Evolutionary conservation across 2,113 vertebrate species (phyloP), one percentile per base, ranked within the genome.

Genomic region (Telmatochromis sp.): DNA sequence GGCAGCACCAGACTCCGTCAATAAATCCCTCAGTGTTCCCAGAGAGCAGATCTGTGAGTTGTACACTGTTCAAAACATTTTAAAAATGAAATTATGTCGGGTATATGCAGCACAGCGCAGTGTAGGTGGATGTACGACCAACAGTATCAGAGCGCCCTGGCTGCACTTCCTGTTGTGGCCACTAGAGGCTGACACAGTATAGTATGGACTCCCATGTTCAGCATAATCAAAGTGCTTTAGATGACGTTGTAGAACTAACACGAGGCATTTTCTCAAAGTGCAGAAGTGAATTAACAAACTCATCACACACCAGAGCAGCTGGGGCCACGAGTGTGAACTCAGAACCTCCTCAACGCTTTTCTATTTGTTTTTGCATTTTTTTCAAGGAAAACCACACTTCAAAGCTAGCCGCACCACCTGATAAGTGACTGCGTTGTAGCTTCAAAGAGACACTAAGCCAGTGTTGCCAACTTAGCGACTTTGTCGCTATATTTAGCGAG

Each of bases 241-340:
- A 60, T 33, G 28, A 35, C 28, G 2, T 12, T n/a, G 31, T 65
- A 35, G 17, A 65, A 35, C 19, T 7, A 65, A n/a, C 10, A 65
- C 6, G 0, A 65, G 10, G 33, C 4, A 63, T n/a, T 63, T 35
- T 63, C 31, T n/a, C 4, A 65, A 65, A 0, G 31, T 12, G 17
- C 31, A 65, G 6, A 60, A 60, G 28, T 31, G 14, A 31, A 10
- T 60, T 60, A 60, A 0, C 57, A 31, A 60, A 60, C 57, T 35
- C 17, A 35, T n/a, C 60, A 3, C 17, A 35, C 9, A 65, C 60
- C 1, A 35, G 31, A 65, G 33, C 9, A 37, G 15, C 17, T n/a
- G 58, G 31, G 58, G 60, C 1, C 60, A 12, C 10, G n/a, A 65
- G 17, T 37, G 60, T 65, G 60, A 63, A 17, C 31, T 33, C 28